Percentiles rank a stretch among this genome's conserved stretches.
Evolutionary conservation across 2,797 vertebrate species (phyloP).

Genomic region (Catharus ustulatus): DNA sequence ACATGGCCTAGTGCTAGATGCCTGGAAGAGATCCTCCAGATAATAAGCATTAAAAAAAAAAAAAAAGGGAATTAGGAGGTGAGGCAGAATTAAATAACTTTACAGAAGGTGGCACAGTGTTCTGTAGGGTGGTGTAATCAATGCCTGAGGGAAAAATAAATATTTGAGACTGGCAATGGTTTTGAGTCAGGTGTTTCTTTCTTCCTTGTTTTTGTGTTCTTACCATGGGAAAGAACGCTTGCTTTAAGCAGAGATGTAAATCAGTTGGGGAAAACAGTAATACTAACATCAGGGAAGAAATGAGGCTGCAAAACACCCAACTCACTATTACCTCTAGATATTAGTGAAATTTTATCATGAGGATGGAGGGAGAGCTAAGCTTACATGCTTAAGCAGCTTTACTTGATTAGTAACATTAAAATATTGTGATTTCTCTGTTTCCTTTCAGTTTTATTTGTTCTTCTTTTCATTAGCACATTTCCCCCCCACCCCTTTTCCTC

Average conservation of each 20-base stretch:
- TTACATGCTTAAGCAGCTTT: background rate
- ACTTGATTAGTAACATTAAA: background rate
- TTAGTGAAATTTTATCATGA: background rate
- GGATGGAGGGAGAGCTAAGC: background rate
- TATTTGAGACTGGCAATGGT: slow-evolving; percentile 18
- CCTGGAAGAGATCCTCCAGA: background rate
- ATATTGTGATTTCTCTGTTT: background rate
- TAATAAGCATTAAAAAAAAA: background rate
- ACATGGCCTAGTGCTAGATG: background rate
- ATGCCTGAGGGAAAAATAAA: slow-evolving; percentile 30
- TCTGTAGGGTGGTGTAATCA: background rate
- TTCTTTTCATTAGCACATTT: background rate
- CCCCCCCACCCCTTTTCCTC: background rate
- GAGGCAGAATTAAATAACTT: background rate
- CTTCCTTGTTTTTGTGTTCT: slow-evolving; percentile 28
- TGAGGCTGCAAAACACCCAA: background rate
- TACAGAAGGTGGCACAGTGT: background rate
- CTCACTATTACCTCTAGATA: background rate
- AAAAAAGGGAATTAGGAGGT: background rate
- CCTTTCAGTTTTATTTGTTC: background rate
- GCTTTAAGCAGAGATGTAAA: background rate
- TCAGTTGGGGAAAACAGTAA: background rate
- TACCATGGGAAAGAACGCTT: background rate
- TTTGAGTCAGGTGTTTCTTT: slow-evolving; percentile 16
- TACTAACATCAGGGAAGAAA: background rate